These are phyloP conservation scores for Goniozus legneri DNA, from an alignment of 1,140 invertebrate species.

Conservation along the genomic window DNA sequence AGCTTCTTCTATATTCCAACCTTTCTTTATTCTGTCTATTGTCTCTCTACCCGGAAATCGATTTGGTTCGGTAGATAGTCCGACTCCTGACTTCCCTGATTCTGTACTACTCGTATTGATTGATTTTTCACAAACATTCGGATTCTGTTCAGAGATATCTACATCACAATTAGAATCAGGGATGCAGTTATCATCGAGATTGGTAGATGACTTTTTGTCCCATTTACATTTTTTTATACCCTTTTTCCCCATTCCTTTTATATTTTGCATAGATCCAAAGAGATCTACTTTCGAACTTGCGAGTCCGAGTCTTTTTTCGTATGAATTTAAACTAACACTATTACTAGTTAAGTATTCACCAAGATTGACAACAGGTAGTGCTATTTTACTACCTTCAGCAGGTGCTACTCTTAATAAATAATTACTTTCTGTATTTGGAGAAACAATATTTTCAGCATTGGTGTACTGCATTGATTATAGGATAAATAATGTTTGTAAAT, in stretches of 20 bases:
- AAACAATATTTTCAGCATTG: conserved; percentile 19
- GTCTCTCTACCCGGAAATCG: conserved; percentile 53
- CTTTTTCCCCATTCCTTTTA: conserved; percentile 48
- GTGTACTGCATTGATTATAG: conserved; percentile 24
- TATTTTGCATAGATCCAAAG: conserved; percentile 44
- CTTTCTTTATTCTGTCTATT: conserved; percentile 63
- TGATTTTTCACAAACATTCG: conserved; percentile 28
- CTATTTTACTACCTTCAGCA: conserved; percentile 59
- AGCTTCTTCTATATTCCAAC: conserved; percentile 74
- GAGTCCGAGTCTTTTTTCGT: conserved; percentile 65
- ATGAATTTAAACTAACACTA: conserved; percentile 70
- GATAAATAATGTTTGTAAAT: conserved; percentile 6
- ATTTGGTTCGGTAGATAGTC: conserved; percentile 28
- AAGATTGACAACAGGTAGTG: conserved; percentile 67
- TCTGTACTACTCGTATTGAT: conserved; percentile 24
- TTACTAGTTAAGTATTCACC: conserved; percentile 71
- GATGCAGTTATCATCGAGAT: conserved; percentile 29
- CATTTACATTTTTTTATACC: conserved; percentile 46
- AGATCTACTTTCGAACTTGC: conserved; percentile 48
- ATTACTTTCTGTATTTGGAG: conserved; percentile 24
- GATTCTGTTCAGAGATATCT: conserved; percentile 37
- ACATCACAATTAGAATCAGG: conserved; percentile 47
- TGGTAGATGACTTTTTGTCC: conserved; percentile 36
- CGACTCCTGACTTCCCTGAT: conserved; percentile 26
- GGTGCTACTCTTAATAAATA: conserved; percentile 53